These are phyloP conservation scores for Lepus townsendii DNA, from an alignment of 2,797 vertebrate genomes.

Conservation along the genomic window DNA sequence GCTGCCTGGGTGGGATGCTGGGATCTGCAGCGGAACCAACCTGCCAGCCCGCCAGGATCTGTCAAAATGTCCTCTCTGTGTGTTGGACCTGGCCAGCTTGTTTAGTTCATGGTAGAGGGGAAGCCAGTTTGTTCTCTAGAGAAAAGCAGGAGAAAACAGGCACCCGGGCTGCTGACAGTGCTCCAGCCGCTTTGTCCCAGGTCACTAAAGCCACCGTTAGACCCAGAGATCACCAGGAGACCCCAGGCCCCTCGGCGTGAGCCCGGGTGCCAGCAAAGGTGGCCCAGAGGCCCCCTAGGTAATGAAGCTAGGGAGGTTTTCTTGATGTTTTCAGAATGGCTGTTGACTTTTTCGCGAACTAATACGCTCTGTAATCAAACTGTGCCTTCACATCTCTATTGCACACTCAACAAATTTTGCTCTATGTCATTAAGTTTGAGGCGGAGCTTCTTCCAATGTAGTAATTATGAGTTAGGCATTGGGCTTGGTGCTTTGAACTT, in stretches of 20 bases:
- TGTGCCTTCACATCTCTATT: too few species aligned
- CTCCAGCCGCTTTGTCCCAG: slow-evolving; percentile 36
- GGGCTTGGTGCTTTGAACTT: neutral
- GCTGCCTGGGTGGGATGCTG: neutral
- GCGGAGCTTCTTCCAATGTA: neutral
- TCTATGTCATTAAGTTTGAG: neutral
- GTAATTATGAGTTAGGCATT: neutral
- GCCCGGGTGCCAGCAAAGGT: neutral
- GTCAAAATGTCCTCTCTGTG: slow-evolving; percentile 72
- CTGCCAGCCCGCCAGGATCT: slow-evolving; percentile 24
- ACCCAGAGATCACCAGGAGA: neutral
- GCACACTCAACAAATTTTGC: too few species aligned
- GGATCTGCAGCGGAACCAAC: slow-evolving; percentile 20
- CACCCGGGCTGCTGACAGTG: neutral
- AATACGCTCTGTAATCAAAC: too few species aligned
- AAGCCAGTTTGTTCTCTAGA: slow-evolving; percentile 62
- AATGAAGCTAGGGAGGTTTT: neutral
- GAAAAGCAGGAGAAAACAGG: slow-evolving; percentile 56
- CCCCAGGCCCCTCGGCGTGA: neutral
- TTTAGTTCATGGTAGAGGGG: slow-evolving; percentile 48
- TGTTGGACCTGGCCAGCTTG: slow-evolving; percentile 54
- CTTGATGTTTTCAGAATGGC: too few species aligned
- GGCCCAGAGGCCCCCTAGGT: neutral
- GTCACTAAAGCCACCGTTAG: neutral
- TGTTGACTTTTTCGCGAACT: too few species aligned